These are phyloP conservation scores for Plumapathes pennacea DNA, from an alignment of 92 coral and sea anemone species.

Conservation along the genomic window DNA sequence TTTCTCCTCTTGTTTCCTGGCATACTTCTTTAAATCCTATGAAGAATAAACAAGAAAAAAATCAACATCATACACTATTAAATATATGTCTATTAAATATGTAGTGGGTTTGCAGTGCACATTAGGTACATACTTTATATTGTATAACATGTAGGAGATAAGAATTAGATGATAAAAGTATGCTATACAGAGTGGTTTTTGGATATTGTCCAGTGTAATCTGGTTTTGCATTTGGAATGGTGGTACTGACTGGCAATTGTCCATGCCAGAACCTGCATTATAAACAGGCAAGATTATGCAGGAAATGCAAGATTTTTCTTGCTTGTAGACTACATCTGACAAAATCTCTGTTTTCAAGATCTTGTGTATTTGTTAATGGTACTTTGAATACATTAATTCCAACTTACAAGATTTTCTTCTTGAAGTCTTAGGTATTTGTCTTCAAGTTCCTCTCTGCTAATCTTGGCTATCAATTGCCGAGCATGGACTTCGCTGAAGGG, in stretches of 20 bases:
- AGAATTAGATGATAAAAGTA: not conserved
- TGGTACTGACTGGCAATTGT: not conserved
- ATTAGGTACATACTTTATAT: too few species aligned
- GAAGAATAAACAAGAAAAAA: not conserved
- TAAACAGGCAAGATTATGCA: too few species aligned
- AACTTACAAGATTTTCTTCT: conserved; percentile 89
- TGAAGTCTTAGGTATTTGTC: conserved; percentile 91
- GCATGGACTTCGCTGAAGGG: conserved; percentile 92
- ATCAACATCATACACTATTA: too few species aligned
- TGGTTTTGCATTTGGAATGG: too few species aligned
- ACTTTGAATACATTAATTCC: too few species aligned
- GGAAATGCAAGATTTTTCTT: too few species aligned
- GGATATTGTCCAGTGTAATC: not conserved
- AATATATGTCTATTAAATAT: too few species aligned
- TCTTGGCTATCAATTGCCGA: conserved; percentile 87
- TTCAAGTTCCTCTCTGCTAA: conserved; percentile 94
- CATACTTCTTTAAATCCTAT: conserved; percentile 96
- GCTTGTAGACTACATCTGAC: too few species aligned
- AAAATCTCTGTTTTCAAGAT: too few species aligned
- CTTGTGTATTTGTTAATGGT: not conserved
- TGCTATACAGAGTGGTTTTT: not conserved
- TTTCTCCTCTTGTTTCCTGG: conserved; percentile 97
- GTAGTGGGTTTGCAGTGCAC: too few species aligned
- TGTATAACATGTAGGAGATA: not conserved
- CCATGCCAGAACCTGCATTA: too few species aligned